Conservation (phyloP, 2,888 invertebrate genomes). For the Leucoma salicis region DNA sequence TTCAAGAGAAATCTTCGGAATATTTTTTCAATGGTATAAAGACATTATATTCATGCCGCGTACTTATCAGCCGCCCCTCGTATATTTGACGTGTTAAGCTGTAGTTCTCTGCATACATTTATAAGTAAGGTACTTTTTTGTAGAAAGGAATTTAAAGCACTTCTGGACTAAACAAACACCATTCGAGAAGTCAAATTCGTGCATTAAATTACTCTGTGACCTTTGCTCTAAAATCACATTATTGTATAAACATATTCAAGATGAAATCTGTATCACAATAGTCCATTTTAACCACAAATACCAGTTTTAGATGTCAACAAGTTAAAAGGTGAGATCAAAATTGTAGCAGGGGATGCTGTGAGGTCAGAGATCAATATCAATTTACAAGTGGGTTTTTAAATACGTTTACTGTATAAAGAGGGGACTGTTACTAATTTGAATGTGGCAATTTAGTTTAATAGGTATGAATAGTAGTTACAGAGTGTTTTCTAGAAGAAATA, state of each 20-base stretch:
- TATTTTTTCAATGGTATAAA: too few species aligned
- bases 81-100: too few species aligned
- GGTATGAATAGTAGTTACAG: too few species aligned
- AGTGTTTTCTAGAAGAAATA: too few species aligned
- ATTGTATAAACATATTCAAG: background rate
- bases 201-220: background rate
- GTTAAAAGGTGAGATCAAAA: constrained; percentile 44
- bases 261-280: constrained; percentile 5
- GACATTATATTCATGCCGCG: too few species aligned
- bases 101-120: too few species aligned
- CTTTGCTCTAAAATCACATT: background rate
- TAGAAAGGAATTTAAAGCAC: too few species aligned
- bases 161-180: too few species aligned
- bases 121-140: too few species aligned
- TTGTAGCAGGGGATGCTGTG: constrained; percentile 58
- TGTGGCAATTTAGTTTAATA: background rate
- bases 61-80: too few species aligned
- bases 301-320: constrained; percentile 27
- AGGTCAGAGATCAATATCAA: constrained; percentile 35
- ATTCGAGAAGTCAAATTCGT: too few species aligned
- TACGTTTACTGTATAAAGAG: constrained; percentile 8
- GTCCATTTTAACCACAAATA: constrained; percentile 5
- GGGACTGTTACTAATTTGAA: background rate
- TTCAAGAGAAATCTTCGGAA: too few species aligned
- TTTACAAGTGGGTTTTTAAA: constrained; percentile 40